phyloP scores from a whole-genome alignment of 35 echinoderm and acorn worm genomes.

The Nesometra sesokonis region DNA sequence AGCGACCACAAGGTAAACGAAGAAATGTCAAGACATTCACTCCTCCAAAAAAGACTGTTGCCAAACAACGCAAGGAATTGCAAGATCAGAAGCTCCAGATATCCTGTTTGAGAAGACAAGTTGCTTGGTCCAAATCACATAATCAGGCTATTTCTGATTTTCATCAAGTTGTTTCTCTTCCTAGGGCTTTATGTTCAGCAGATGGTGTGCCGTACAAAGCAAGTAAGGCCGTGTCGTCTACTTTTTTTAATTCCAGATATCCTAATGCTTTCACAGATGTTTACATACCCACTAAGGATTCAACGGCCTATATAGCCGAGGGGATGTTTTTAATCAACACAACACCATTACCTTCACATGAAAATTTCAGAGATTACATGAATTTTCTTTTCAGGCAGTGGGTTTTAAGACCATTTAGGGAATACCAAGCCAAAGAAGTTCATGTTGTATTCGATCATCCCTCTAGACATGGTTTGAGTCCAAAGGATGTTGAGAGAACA shows the following conservation, averaged over 20 bases:
- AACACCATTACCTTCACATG: conserved; percentile 6
- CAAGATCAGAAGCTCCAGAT: conserved; percentile 39
- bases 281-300: neutral
- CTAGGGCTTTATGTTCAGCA: conserved; percentile 20
- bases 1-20: neutral
- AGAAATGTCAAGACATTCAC: conserved; percentile 8
- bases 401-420: neutral
- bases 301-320: neutral
- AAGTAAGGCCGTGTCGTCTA: conserved; percentile 1
- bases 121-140: conserved; percentile 21
- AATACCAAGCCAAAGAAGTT: conserved; percentile 14
- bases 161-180: conserved; percentile 30
- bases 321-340: conserved; percentile 39
- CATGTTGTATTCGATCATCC: conserved; percentile 35
- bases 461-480: conserved; percentile 14
- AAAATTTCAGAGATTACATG: conserved; percentile 28
- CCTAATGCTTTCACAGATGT: neutral
- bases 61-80: conserved; percentile 6
- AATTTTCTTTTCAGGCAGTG: conserved; percentile 17
- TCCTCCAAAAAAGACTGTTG: neutral
- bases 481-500: conserved; percentile 26
- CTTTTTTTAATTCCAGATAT: conserved; percentile 7
- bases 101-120: conserved; percentile 22
- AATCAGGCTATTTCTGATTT: conserved; percentile 6
- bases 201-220: conserved; percentile 24